phyloP scores from a whole-genome alignment of 2,113 vertebrate genomes.

The Aldabrachelys gigantea region DNA sequence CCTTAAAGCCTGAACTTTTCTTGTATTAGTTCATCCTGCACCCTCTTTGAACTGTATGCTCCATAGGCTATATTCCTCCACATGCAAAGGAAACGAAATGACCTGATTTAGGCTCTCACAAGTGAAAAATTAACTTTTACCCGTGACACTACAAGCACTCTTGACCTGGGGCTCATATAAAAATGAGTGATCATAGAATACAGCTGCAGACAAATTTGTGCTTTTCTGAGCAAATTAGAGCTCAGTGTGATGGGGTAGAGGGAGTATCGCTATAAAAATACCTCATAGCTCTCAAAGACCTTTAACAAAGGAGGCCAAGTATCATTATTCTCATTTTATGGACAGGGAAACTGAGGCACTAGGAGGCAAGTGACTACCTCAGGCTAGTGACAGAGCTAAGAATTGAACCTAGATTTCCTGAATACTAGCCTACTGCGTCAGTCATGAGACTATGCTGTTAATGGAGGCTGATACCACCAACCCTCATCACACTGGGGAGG shows the following conservation, averaged over 20 bases:
- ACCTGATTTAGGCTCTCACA: conserved; percentile 53
- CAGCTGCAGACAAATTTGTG: conserved; percentile 61
- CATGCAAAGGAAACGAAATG: conserved; percentile 14
- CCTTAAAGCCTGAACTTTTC: conserved; percentile 33
- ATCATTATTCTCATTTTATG: background rate
- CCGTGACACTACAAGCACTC: background rate
- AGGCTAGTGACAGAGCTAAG: background rate
- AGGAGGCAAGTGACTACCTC: background rate
- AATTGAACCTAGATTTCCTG: background rate
- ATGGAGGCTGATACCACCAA: background rate
- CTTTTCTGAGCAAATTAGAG: conserved; percentile 55
- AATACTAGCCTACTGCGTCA: background rate
- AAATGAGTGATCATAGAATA: background rate
- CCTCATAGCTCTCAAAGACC: background rate
- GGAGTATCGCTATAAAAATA: conserved; percentile 7
- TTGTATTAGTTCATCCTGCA: conserved; percentile 12
- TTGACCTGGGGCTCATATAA: conserved; percentile 33
- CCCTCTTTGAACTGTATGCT: conserved; percentile 46
- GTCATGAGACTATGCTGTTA: background rate
- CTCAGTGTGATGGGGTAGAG: conserved; percentile 48
- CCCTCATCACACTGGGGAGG: conserved; percentile 3
- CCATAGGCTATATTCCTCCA: conserved; percentile 5
- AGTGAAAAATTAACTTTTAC: conserved; percentile 52
- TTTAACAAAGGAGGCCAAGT: background rate
- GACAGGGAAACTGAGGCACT: background rate